Conservation (phyloP, 2,113 vertebrate species). For the Grammomys dolichurus region DNA sequence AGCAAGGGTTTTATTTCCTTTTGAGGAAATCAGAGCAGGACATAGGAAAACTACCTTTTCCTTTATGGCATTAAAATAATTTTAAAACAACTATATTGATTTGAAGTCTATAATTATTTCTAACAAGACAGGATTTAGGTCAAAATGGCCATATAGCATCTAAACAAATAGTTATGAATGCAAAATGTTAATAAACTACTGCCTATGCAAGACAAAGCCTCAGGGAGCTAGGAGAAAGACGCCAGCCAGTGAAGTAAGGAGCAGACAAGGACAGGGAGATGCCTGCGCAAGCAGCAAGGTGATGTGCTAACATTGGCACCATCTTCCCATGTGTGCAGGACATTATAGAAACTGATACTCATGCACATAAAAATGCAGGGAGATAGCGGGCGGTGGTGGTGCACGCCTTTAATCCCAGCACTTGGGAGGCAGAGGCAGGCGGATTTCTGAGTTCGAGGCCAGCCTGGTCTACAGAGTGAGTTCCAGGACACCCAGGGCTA, state of each 20-base stretch:
- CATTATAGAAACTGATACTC: not conserved
- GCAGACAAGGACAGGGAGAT: not conserved
- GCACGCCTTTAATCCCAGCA: too few relatives aligned
- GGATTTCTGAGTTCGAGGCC: too few relatives aligned
- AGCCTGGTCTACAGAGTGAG: too few relatives aligned
- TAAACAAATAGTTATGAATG: conserved; percentile 16
- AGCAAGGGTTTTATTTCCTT: conserved; percentile 70
- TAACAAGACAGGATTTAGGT: conserved; percentile 34
- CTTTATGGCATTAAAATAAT: conserved; percentile 37
- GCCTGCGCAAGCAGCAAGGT: rapidly evolving
- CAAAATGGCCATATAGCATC: conserved; percentile 44
- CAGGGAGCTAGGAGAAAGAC: not conserved
- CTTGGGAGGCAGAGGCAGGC: too few relatives aligned
- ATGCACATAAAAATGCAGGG: not conserved
- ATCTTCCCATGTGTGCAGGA: not conserved
- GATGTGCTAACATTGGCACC: not conserved
- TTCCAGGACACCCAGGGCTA: too few relatives aligned
- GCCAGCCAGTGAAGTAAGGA: not conserved
- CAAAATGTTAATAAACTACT: not conserved
- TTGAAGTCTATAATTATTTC: conserved; percentile 43
- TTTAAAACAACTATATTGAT: conserved; percentile 37
- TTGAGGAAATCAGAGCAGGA: conserved; percentile 53
- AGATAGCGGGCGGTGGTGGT: too few relatives aligned
- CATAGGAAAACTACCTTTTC: not conserved
- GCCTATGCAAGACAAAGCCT: not conserved